Percentiles rank a stretch among this genome's conserved stretches.
phyloP scores from a whole-genome alignment of 2,113 vertebrate genomes.

The Gymnorhina tibicen region DNA sequence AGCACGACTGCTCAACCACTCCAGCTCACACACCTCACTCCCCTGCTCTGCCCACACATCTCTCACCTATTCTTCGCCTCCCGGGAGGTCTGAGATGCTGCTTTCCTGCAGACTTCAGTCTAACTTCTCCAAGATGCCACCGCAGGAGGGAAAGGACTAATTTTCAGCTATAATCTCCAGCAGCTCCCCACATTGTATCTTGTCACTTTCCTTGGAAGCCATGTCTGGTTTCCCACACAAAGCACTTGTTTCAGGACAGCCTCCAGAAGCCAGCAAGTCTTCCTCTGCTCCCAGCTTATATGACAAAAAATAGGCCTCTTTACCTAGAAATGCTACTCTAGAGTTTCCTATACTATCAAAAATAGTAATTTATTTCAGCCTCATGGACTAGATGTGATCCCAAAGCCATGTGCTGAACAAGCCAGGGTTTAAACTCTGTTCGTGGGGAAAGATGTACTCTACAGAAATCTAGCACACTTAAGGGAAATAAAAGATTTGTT shows the following conservation, averaged over 20 bases:
- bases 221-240: background rate
- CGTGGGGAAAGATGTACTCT: background rate
- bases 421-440: background rate
- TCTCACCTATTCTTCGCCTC: background rate
- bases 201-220: background rate
- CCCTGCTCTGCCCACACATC: background rate
- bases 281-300: background rate
- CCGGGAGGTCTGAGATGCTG: background rate
- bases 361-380: background rate
- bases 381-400: background rate
- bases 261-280: background rate
- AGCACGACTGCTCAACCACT: fast-evolving
- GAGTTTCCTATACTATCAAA: background rate
- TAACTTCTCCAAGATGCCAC: background rate
- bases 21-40: fast-evolving
- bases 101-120: background rate
- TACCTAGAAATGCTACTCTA: background rate
- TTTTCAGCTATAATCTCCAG: background rate
- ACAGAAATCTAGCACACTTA: background rate
- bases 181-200: background rate
- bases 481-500: background rate
- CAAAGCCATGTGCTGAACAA: background rate
- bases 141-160: background rate
- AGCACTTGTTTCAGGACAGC: background rate
- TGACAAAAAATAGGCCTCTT: background rate